A percentile compares a stretch with the other conserved stretches of the same genome.
These are phyloP conservation scores for Chionis minor DNA, from an alignment of 2,113 vertebrate species.

Conservation along the genomic window DNA sequence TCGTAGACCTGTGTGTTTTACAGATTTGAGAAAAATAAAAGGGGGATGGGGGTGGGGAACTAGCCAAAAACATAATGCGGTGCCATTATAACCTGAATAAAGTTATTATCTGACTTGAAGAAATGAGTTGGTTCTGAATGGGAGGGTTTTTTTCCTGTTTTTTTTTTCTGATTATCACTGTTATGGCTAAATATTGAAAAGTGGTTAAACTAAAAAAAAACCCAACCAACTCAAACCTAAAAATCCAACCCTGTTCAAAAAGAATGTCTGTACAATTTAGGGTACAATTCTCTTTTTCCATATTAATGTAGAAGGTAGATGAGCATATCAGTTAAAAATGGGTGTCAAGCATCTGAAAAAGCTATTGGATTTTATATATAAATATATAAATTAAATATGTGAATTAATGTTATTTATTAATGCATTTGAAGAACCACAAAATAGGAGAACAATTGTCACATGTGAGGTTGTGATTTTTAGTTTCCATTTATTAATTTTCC, in stretches of 20 bases:
- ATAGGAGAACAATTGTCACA: neutral
- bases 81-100: neutral
- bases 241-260: neutral
- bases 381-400: neutral
- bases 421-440: neutral
- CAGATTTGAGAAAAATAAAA: neutral
- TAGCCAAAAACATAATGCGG: neutral
- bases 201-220: neutral
- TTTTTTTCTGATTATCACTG: neutral
- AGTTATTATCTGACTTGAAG: neutral
- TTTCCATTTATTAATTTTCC: neutral
- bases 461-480: neutral
- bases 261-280: neutral
- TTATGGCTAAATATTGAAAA: neutral
- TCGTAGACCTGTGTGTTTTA: neutral
- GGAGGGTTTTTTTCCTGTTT: neutral
- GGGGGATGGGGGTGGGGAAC: rapidly evolving
- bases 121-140: neutral
- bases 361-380: neutral
- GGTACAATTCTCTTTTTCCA: neutral
- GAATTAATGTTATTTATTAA: neutral
- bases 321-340: neutral
- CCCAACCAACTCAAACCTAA: rapidly evolving
- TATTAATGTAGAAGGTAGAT: neutral
- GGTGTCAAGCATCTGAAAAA: neutral